phyloP scores from a whole-genome alignment of 2,797 vertebrate genomes.

The Pseudopleuronectes americanus region DNA sequence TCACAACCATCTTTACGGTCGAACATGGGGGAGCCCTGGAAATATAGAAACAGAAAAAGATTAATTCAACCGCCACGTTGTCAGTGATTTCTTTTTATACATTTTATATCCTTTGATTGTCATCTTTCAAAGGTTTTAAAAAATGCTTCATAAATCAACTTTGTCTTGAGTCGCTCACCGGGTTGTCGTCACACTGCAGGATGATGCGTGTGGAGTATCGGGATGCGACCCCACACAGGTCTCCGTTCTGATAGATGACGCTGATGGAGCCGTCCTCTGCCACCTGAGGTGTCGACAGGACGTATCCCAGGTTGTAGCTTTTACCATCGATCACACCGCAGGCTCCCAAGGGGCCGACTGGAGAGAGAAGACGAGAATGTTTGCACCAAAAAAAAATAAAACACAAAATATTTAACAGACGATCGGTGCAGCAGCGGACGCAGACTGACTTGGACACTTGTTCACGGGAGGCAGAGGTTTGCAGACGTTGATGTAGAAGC shows the following conservation, averaged over 20 bases:
- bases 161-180: conserved; percentile 77
- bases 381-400: no score
- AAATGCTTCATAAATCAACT: no score
- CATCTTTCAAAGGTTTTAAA: no score
- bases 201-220: conserved; percentile 91
- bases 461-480: conserved; percentile 85
- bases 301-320: conserved; percentile 87
- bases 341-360: conserved; percentile 90
- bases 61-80: not conserved
- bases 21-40: conserved; percentile 91
- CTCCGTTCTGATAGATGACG: conserved; percentile 91
- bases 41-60: conserved; percentile 5
- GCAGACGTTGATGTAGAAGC: conserved; percentile 94
- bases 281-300: conserved; percentile 90
- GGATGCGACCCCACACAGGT: conserved; percentile 80
- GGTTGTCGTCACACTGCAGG: conserved; percentile 89
- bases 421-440: no score
- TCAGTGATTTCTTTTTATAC: not conserved
- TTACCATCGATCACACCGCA: conserved; percentile 81
- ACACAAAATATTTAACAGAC: no score
- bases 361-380: conserved; percentile 15
- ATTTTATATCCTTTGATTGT: no score
- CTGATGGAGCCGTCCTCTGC: conserved; percentile 89
- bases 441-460: conserved; percentile 86
- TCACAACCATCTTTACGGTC: conserved; percentile 89